Base-by-base conservation (phyloP, 1,140 invertebrate genomes). In the Brachystomella parvula region DNA sequence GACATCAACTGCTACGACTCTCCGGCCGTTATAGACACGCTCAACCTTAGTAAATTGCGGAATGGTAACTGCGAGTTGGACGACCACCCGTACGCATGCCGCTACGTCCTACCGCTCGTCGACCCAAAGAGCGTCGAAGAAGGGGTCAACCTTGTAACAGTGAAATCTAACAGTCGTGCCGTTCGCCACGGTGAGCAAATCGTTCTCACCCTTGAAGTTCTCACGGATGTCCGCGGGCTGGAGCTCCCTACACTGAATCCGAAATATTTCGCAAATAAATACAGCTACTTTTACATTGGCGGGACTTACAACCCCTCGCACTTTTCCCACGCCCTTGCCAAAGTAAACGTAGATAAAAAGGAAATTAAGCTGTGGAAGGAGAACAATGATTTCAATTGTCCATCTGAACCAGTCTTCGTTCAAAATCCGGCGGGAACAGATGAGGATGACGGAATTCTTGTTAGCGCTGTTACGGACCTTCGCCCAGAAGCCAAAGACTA, bases 401-500 rank as follows among this genome's bases (percentile, higher is more conserved):
- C 77, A 0, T 75, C 76, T 15, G 68, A 70, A 47, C 64, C 65
- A 0, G 35, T 60, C 9, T 70, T 66, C 31, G 63, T 70, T 30
- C 58, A 17, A 12, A 62, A 66, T 53, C 68, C 68, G 0, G 57
- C 39, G 30, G 61, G 63, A 19, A 61, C 33, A 47, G 59, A 60
- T 35, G 66, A 68, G 47, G 68, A 66, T n/a, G 57, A 62, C n/a
- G 68, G 68, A 0, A 62, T 70, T 17, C n/a, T 70, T 19, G 39
- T 70, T 39, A 63, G 47, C 2, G 61, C 58, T 17, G 68, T 69
- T 24, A 47, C 64, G n/a, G 61, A 69, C 26, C 68, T 74, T 0
- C 69, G 74, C 28, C 44, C 63, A 2, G 69, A 68, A 21, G 58
- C 71, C n/a, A 67, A 73, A 15, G 74, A 77, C 66, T 80, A 75